Evolutionary conservation across 2,888 invertebrate genomes (phyloP), one percentile per base, ranked within the genome.

Genomic region (Xylota sylvarum): DNA sequence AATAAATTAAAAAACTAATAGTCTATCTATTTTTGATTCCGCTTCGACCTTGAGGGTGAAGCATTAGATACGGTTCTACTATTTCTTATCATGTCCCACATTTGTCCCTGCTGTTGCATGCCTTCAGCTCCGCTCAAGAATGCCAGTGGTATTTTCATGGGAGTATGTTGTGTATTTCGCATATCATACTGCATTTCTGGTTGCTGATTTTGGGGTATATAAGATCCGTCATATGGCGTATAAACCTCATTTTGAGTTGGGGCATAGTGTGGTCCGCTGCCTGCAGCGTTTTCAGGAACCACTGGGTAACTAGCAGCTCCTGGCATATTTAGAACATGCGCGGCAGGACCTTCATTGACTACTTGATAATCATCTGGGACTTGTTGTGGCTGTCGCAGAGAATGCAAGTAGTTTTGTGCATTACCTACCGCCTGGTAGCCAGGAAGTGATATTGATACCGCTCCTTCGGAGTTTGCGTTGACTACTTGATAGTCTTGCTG

Each of bases 281-380:
- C 10, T 5, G 17, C 30, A 19, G n/a, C 6, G 6, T 40, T 35
- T 9, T 0, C 27, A 14, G 55, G n/a, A 1, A 2, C 6, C 0
- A 40, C n/a, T 4, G n/a, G 12, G 14, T 43, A 32, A 14, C 2
- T 10, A 5, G 10, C 40, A 14, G 76, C 17, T 0, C 5, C 0
- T n/a, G 62, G 40, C 0, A 67, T 1, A 0, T 65, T 14, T 7
- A 67, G 67, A 10, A 37, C 65, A 14, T 83, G 78, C 1, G 52
- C 27, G 2, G 43, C 60, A 2, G 78, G 67, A 1, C 43, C 73
- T 17, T 78, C 83, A 19, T 82, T 64, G 10, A 82, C 27, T 0
- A 82, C 58, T 72, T 77, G 82, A 64, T 70, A 82, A 10, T 64
- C 70, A 4, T 77, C 58, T 0, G 35, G 7, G 64, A 35, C 17